These are phyloP conservation scores for Anthopleura sola DNA, from an alignment of 64 coral and sea anemone genomes.

Conservation along the genomic window DNA sequence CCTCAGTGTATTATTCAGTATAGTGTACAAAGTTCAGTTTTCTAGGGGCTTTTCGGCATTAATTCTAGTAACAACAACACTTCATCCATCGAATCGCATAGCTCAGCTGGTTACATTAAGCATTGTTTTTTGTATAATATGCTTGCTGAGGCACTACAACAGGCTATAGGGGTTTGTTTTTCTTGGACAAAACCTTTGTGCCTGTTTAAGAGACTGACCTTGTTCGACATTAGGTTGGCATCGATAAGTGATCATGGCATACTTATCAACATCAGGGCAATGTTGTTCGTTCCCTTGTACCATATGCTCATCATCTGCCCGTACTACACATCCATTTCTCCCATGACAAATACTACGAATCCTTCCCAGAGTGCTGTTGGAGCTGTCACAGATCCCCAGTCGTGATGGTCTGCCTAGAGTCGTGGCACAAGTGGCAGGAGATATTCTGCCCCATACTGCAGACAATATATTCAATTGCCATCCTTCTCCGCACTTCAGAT, in stretches of 20 bases:
- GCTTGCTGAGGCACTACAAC: no score
- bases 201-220: background rate
- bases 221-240: slow-evolving; percentile 60
- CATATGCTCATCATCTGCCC: slow-evolving; percentile 62
- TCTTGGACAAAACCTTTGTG: no score
- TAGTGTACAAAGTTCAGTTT: no score
- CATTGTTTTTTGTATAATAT: no score
- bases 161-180: no score
- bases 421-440: slow-evolving; percentile 73
- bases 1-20: no score
- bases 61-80: no score
- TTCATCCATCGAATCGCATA: no score
- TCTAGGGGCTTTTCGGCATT: no score
- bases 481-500: slow-evolving; percentile 60
- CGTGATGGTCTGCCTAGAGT: slow-evolving; percentile 43
- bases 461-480: slow-evolving; percentile 82
- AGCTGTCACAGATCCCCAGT: slow-evolving; percentile 63
- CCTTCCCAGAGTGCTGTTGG: slow-evolving; percentile 24
- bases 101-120: no score
- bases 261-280: slow-evolving; percentile 85
- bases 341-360: slow-evolving; percentile 67
- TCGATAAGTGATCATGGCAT: slow-evolving; percentile 77
- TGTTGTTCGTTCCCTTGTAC: slow-evolving; percentile 21
- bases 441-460: slow-evolving; percentile 72
- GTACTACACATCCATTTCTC: slow-evolving; percentile 53